Conservation (phyloP, 2,113 vertebrate species). For the Rhegmatorhina hoffmannsi region DNA sequence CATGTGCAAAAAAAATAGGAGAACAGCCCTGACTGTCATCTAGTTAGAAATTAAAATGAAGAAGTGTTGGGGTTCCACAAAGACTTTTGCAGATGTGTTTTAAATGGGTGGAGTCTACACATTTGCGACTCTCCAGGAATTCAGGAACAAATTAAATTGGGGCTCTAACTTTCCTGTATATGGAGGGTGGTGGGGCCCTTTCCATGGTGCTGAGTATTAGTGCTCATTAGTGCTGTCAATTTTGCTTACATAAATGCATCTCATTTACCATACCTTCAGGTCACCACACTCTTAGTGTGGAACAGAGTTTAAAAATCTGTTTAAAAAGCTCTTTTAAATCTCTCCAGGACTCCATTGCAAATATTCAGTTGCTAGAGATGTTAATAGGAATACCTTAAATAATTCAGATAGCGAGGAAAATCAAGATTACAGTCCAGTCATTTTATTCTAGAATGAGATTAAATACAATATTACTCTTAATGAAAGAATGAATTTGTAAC, state of each 20-base stretch:
- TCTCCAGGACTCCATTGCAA: not conserved
- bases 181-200: not conserved
- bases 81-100: not conserved
- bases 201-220: not conserved
- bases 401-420: not conserved
- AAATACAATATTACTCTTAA: not conserved
- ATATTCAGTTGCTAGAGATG: not conserved
- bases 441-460: not conserved
- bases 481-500: not conserved
- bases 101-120: not conserved
- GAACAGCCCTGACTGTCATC: not conserved
- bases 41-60: not conserved
- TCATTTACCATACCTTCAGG: not conserved
- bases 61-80: not conserved
- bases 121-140: not conserved
- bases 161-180: not conserved
- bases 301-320: not conserved
- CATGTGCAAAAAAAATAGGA: not conserved
- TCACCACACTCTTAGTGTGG: not conserved
- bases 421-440: not conserved
- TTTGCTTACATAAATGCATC: not conserved
- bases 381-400: not conserved
- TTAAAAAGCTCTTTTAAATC: not conserved
- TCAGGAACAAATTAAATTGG: not conserved
- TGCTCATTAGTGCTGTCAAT: not conserved